Evolutionary conservation across 2,888 invertebrate genomes (phyloP), one percentile per base, ranked within the genome.

Genomic region (Megalurothrips usitatus): DNA sequence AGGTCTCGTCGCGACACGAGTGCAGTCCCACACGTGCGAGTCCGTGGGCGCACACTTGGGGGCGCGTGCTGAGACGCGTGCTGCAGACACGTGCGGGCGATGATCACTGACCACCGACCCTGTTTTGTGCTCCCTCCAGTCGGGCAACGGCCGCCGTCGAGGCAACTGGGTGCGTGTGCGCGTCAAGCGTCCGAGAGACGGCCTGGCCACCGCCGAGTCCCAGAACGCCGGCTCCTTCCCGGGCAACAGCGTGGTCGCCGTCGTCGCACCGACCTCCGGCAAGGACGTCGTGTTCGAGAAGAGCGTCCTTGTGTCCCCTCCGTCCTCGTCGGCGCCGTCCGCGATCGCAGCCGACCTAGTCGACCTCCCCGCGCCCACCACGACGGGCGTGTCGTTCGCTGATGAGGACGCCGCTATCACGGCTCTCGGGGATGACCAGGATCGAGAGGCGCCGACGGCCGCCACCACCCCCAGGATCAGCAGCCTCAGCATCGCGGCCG

Each of bases 81-180:
- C 6, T 43, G 34, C 34, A 43, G 34, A 2, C 34, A 43, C 6
- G 34, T 43, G 17, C 11, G 14, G 6, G 17, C 58, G 58, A 12
- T 8, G 52, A 1, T 52, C 52, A 8, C 52, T 52, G 17, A 52
- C 17, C 52, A 17, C 58, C 6, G 34, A 43, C 6, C 6, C 3
- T 43, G 34, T 43, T 58, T 6, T 58, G 11, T 58, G 0, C 58
- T 6, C 58, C 58, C 6, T 58, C 14, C 68, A 75, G 68, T 75
- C 68, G 68, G 68, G 68, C 68, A 75, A 23, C 68, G 68, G 68
- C 68, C 68, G 68, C 3, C 23, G 93, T 82, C 91, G 93, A 83
- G 93, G 94, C 80, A 91, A 92, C 84, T 94, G 94, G 92, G 93
- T 93, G 84, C 91, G 93, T 83, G 91, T 94, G 0, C 91, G 92